These are phyloP conservation scores for Tolypeutes matacus DNA, from an alignment of 2,797 vertebrate species.

Conservation along the genomic window DNA sequence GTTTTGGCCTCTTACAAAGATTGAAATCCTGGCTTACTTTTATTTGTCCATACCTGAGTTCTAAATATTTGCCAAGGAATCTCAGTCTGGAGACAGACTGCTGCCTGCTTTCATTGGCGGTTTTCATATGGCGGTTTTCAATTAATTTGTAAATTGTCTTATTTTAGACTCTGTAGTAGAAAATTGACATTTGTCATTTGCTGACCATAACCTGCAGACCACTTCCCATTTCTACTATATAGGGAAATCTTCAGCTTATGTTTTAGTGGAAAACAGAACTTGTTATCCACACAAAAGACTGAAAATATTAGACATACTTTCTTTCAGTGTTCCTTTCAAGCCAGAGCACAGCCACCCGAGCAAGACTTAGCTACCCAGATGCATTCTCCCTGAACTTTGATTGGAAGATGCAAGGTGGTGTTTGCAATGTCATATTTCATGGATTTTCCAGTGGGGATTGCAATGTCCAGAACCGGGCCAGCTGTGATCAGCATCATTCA, in stretches of 20 bases:
- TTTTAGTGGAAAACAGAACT: not conserved
- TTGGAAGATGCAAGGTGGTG: not conserved
- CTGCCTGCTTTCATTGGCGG: not conserved
- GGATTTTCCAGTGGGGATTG: not conserved
- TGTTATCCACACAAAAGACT: not conserved
- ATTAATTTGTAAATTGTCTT: not conserved
- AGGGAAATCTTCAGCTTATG: not conserved
- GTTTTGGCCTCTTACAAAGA: not conserved
- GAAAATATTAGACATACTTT: not conserved
- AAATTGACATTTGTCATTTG: not conserved
- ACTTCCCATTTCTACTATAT: not conserved
- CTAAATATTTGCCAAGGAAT: not conserved
- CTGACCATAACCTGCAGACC: not conserved
- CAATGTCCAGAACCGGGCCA: not conserved
- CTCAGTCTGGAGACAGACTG: not conserved
- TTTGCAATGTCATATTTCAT: not conserved
- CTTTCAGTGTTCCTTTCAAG: too few relatives aligned
- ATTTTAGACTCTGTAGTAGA: not conserved
- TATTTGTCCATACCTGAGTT: not conserved
- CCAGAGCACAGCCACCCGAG: too few relatives aligned
- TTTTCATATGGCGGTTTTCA: not conserved
- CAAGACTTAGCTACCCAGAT: not conserved
- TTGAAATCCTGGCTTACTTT: not conserved
- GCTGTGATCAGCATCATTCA: too few relatives aligned
- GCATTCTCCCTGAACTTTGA: not conserved